These are phyloP conservation scores for Lutjanus argentimaculatus DNA, from an alignment of 2,797 vertebrate genomes.

Conservation along the genomic window DNA sequence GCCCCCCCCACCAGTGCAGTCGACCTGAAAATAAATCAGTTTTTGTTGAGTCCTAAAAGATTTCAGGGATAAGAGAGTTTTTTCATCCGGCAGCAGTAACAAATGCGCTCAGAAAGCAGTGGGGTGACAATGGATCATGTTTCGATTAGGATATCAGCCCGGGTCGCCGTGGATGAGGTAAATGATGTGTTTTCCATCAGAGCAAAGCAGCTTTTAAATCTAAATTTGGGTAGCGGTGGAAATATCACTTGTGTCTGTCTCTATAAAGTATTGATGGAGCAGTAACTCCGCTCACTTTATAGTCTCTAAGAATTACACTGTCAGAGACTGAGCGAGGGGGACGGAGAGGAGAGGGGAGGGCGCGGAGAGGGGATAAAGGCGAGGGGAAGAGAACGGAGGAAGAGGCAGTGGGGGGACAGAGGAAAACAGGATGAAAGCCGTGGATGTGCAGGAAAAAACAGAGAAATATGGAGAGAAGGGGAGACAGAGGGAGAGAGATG, in stretches of 20 bases:
- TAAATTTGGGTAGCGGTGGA: constrained; percentile 68
- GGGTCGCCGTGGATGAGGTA: constrained; percentile 53
- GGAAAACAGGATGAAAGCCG: constrained; percentile 60
- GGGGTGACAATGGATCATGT: constrained; percentile 66
- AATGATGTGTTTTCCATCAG: constrained; percentile 72
- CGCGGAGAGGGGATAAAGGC: constrained; percentile 41
- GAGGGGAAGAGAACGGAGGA: constrained; percentile 15
- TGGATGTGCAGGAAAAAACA: constrained; percentile 53
- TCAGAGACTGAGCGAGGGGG: constrained; percentile 35
- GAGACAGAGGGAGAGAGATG: constrained; percentile 51
- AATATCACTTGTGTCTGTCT: constrained; percentile 76
- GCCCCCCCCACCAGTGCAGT: constrained; percentile 15
- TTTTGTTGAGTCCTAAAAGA: constrained; percentile 62
- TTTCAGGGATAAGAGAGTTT: constrained; percentile 43
- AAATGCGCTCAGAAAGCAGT: constrained; percentile 46
- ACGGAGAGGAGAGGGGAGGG: constrained; percentile 24
- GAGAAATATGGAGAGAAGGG: constrained; percentile 1
- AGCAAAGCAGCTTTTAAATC: constrained; percentile 71
- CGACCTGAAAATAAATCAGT: constrained; percentile 53
- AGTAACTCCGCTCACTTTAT: constrained; percentile 77
- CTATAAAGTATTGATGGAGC: constrained; percentile 78
- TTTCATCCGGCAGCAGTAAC: constrained; percentile 27
- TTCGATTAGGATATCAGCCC: constrained; percentile 59
- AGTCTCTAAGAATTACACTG: constrained; percentile 72
- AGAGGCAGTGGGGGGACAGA: constrained; percentile 24